Evolutionary conservation across 2,797 vertebrate species (phyloP).

Genomic region (Muscicapa comitata): DNA sequence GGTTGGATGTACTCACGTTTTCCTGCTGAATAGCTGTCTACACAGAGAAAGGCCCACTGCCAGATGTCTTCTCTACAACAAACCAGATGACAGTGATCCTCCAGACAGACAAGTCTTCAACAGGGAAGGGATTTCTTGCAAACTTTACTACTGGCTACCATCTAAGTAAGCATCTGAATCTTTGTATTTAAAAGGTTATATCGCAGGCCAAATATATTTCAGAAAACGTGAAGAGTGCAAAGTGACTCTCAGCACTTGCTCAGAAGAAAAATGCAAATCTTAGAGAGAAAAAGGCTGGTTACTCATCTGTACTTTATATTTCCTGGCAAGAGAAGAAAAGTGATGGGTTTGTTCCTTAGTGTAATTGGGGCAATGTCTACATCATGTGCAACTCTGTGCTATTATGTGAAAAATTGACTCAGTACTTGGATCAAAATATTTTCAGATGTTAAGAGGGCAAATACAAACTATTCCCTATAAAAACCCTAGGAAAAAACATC

Average conservation of each 20-base stretch:
- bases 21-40: conserved; percentile 65
- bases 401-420: background rate
- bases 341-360: background rate
- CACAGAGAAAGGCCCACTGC: conserved; percentile 64
- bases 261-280: background rate
- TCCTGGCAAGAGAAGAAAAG: background rate
- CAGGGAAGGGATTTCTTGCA: conserved; percentile 82
- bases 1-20: background rate
- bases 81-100: conserved; percentile 85
- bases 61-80: conserved; percentile 84
- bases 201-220: background rate
- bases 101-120: conserved; percentile 24
- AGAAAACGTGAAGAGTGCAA: background rate
- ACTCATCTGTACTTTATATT: background rate
- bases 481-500: background rate
- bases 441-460: background rate
- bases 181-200: background rate
- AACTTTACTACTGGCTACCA: conserved; percentile 86
- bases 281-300: background rate
- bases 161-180: conserved; percentile 71
- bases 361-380: background rate
- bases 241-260: background rate
- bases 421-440: background rate
- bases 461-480: rapidly evolving
- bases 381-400: background rate